Base-by-base conservation (phyloP, 2,797 vertebrate genomes). In the Echeneis naucrates region DNA sequence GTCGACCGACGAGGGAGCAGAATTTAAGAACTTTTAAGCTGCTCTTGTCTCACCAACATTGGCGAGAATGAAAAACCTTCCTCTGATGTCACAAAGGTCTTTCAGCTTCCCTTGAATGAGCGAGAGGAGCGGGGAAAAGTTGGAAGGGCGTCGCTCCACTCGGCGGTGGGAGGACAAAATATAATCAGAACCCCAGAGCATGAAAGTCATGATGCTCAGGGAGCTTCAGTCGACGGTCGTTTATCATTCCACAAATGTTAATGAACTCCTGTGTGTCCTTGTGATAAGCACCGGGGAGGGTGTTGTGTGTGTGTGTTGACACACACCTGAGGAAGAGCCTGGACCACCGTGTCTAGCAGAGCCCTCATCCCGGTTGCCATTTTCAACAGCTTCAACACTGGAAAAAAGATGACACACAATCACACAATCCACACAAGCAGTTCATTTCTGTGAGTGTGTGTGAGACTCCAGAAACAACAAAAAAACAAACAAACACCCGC, bases 291-390 rank as follows among this genome's bases (percentile, higher is more conserved):
- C 16, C n/a, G 30, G 32, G 40, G 45, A 57, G 24, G 1, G 2
- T 54, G 38, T 69, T 58, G 58, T 38, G 77, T 47, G 62, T 42
- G 52, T 23, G 64, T 19, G 70, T 64, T 21, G 61, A 47, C 24
- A 72, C 75, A 38, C 92, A 99, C 97, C 97, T 98, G 97, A 33
- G 97, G 97, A 68, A 98, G 91, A 38, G 97, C 97, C 83, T 98
- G 97, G 59, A 99, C 96, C 69, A 99, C 97, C 0, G 97, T 99
- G 86, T 99, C 97, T 57, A 99, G 94, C 86, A 98, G 92, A 0
- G 97, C 97, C 82, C 97, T 93, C 97, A 99, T 98, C 7, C 97
- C 97, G 0, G 97, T 98, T 55, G 97, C 97, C 93, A 95, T 94
- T 85, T 95, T 94, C 84, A 95, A 62, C 72, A 95, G 72, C 81